Conservation (phyloP, 2,113 vertebrate genomes). For the Heloderma charlesbogerti region DNA sequence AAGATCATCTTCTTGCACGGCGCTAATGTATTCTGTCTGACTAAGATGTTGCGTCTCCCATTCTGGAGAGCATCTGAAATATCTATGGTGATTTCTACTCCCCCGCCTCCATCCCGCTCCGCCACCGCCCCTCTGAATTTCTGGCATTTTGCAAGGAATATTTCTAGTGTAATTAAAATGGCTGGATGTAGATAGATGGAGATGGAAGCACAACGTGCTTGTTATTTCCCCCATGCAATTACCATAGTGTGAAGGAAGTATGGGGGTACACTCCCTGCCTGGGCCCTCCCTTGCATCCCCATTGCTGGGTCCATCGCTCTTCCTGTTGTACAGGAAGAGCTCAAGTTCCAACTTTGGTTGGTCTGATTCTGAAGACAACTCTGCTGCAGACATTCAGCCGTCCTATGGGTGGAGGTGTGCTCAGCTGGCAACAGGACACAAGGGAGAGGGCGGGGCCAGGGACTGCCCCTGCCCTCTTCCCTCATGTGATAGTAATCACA, state of each 20-base stretch:
- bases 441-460: too few relatives aligned
- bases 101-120: background rate
- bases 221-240: background rate
- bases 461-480: too few relatives aligned
- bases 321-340: background rate
- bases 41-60: constrained; percentile 80
- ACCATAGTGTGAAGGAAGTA: background rate
- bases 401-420: too few relatives aligned
- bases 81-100: constrained; percentile 76
- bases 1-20: constrained; percentile 83
- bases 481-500: too few relatives aligned
- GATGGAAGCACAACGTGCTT: background rate
- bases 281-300: background rate
- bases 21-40: constrained; percentile 83
- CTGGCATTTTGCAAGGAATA: constrained; percentile 78
- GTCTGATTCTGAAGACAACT: too few relatives aligned
- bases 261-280: background rate
- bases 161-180: constrained; percentile 74
- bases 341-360: too few relatives aligned
- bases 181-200: constrained; percentile 34
- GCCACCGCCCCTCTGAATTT: constrained; percentile 62
- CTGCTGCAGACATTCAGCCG: too few relatives aligned
- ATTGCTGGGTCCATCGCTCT: background rate
- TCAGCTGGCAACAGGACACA: too few relatives aligned
- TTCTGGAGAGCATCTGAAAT: constrained; percentile 81